Evolutionary conservation across 2,113 vertebrate genomes (phyloP).

Genomic region (Eupsittula cactorum): DNA sequence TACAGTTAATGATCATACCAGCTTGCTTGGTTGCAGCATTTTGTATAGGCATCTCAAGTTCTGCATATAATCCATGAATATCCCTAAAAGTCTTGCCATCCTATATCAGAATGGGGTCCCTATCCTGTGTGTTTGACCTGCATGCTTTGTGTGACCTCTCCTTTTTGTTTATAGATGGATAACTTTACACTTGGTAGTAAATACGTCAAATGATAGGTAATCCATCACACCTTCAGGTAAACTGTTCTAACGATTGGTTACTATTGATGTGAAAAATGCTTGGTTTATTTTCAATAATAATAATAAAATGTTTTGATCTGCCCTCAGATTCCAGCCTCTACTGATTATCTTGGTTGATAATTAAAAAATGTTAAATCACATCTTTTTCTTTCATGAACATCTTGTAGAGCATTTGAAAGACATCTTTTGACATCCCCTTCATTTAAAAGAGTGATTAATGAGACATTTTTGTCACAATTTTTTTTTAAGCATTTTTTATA

Average conservation of each 20-base stretch:
- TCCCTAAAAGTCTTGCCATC: not conserved
- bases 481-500: not conserved
- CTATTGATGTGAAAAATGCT: not conserved
- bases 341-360: not conserved
- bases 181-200: conserved; percentile 23
- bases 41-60: not conserved
- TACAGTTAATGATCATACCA: not conserved
- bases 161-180: conserved; percentile 24
- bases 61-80: fast-evolving
- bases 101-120: not conserved
- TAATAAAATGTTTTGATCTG: not conserved
- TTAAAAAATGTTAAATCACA: not conserved
- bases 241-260: conserved; percentile 7
- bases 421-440: not conserved
- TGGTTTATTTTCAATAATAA: not conserved
- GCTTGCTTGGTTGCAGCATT: not conserved
- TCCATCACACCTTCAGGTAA: conserved; percentile 41
- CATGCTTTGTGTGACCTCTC: not conserved
- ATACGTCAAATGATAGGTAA: conserved; percentile 18
- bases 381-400: not conserved
- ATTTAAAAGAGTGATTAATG: not conserved
- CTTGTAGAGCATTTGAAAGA: not conserved
- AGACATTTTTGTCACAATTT: not conserved
- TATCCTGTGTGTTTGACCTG: not conserved
- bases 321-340: not conserved